Percentiles rank a stretch among this genome's conserved stretches.
Evolutionary conservation across 1,140 invertebrate species (phyloP).

Genomic region (Spodoptera frugiperda): DNA sequence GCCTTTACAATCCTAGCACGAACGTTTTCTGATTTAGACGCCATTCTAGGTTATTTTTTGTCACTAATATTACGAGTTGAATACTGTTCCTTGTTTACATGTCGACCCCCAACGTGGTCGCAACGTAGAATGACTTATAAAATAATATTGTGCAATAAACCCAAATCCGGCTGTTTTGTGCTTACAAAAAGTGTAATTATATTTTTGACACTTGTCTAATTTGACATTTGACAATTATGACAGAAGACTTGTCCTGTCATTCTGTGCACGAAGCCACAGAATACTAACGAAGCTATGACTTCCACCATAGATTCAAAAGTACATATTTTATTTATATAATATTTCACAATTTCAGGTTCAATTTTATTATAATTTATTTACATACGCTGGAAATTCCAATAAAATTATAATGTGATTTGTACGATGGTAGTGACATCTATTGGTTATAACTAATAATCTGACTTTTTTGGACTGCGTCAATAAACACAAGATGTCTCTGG

Average conservation of each 20-base stretch:
- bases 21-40: conserved; percentile 67
- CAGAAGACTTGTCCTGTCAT: too few species aligned
- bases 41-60: conserved; percentile 56
- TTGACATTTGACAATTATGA: conserved; percentile 1
- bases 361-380: background rate
- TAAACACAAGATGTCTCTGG: background rate
- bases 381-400: too few species aligned
- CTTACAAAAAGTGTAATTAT: background rate
- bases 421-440: too few species aligned
- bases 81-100: background rate
- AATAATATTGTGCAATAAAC: conserved; percentile 42
- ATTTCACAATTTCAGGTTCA: too few species aligned
- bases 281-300: too few species aligned
- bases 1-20: conserved; percentile 75
- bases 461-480: too few species aligned
- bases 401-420: too few species aligned
- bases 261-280: too few species aligned
- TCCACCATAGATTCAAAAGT: too few species aligned
- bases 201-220: conserved; percentile 22
- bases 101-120: background rate
- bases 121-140: conserved; percentile 7
- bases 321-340: too few species aligned
- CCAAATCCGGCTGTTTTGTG: background rate
- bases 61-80: background rate
- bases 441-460: too few species aligned